Conservation (phyloP, 2,113 vertebrate genomes). For the Xenus cinereus region DNA sequence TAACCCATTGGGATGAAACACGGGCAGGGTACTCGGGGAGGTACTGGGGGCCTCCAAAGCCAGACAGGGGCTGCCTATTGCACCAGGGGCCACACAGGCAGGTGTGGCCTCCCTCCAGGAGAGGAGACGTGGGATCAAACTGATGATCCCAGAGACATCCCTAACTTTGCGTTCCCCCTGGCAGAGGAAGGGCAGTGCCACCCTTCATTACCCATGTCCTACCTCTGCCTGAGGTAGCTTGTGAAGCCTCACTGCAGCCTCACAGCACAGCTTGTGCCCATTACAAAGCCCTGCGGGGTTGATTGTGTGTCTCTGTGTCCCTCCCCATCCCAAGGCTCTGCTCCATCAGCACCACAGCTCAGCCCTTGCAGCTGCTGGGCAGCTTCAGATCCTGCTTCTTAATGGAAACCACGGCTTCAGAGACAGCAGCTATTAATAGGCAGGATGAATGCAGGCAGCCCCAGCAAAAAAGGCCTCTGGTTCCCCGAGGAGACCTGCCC, state of each 20-base stretch:
- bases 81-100: background rate
- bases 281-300: background rate
- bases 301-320: too few relatives aligned
- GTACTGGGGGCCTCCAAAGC: background rate
- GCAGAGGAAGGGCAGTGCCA: background rate
- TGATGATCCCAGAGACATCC: background rate
- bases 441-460: background rate
- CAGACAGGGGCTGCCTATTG: background rate
- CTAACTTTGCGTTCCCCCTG: background rate
- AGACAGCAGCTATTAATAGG: background rate
- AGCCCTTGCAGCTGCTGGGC: background rate
- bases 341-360: background rate
- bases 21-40: rapidly evolving
- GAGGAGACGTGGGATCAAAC: background rate
- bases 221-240: background rate
- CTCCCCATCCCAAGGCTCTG: background rate
- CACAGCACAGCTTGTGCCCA: background rate
- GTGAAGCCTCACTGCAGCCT: too few relatives aligned
- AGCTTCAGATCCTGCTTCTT: background rate
- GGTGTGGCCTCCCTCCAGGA: too few relatives aligned
- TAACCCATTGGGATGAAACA: rapidly evolving
- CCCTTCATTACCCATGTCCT: rapidly evolving
- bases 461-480: rapidly evolving
- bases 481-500: background rate
- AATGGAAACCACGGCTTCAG: background rate